These are phyloP conservation scores for Python bivittatus DNA, from an alignment of 2,113 vertebrate species.

Conservation along the genomic window DNA sequence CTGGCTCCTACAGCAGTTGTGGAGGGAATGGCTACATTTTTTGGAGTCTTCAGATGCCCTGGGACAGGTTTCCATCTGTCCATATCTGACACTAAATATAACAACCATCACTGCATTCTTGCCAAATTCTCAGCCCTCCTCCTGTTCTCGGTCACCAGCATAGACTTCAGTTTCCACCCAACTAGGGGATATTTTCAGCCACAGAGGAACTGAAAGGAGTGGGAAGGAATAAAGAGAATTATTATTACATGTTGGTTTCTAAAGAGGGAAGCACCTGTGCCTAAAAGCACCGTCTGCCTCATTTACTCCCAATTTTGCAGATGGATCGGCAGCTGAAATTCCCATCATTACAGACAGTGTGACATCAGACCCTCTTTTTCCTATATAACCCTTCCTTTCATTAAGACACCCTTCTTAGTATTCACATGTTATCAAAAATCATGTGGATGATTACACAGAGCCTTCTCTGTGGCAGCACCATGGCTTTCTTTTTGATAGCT, in stretches of 20 bases:
- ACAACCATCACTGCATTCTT: not conserved
- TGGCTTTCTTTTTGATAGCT: no score
- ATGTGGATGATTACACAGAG: not conserved
- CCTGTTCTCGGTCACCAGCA: rapidly evolving
- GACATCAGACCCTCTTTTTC: not conserved
- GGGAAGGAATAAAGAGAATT: not conserved
- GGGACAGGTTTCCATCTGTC: constrained; percentile 18
- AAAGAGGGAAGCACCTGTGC: not conserved
- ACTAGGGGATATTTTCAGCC: constrained; percentile 33
- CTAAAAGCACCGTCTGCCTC: not conserved
- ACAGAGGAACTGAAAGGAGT: constrained; percentile 15
- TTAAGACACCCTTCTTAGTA: not conserved
- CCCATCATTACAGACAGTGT: not conserved
- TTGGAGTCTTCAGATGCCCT: not conserved
- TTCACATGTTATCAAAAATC: no score
- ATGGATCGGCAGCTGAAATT: not conserved
- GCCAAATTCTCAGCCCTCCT: constrained; percentile 23
- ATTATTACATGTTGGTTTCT: not conserved
- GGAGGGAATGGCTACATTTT: constrained; percentile 12
- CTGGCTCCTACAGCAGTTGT: not conserved
- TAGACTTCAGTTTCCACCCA: constrained; percentile 25
- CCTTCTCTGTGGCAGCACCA: not conserved
- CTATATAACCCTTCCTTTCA: not conserved
- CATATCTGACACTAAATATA: rapidly evolving
- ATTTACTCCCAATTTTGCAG: not conserved